Evolutionary conservation across 2,113 vertebrate genomes (phyloP), one percentile per base, ranked within the genome.

Genomic region (Solea senegalensis): DNA sequence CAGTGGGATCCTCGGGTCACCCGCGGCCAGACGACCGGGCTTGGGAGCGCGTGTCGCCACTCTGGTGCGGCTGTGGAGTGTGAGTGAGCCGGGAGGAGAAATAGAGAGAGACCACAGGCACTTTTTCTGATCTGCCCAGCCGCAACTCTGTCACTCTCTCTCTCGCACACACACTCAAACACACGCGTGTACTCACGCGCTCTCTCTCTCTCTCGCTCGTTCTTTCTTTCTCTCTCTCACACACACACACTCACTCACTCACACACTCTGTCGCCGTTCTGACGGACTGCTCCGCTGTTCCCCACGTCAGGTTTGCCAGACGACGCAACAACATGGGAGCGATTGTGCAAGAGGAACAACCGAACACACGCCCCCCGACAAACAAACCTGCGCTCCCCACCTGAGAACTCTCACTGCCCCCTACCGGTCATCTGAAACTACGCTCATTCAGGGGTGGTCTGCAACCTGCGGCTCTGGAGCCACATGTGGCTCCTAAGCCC

Each of bases 361-460:
- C 13, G 56, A 34, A 66, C 16, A 48, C 71, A 63, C 65, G 41
- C 63, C 58, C 58, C 58, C 43, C 21, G n/a, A 58, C 58, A 14
- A 85, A 58, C 58, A 14, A 85, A 85, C 84, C 74, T 88, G 81
- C 70, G 70, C 76, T 74, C 74, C 69, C 60, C 70, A 90, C 91
- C 87, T 90, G 90, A 88, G 83, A 86, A 88, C 81, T 57, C 79
- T 76, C 89, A 93, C 91, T 92, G 90, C 93, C 94, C 83, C 83
- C 93, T 94, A 88, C 91, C 82, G 91, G 93, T 80, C 65, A 62
- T 12, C 7, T 46, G 48, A 43, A 76, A 68, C 59, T 69, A 67
- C 59, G 1, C 57, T n/a, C n/a, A 16, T 15, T 56, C 21, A 21
- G 21, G 21, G 21, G 21, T 21, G 21, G 21, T 21, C 21, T 21